Percentiles rank a stretch among this genome's conserved stretches.
Conservation (phyloP, 2,797 vertebrate genomes). For the Ara ararauna region DNA sequence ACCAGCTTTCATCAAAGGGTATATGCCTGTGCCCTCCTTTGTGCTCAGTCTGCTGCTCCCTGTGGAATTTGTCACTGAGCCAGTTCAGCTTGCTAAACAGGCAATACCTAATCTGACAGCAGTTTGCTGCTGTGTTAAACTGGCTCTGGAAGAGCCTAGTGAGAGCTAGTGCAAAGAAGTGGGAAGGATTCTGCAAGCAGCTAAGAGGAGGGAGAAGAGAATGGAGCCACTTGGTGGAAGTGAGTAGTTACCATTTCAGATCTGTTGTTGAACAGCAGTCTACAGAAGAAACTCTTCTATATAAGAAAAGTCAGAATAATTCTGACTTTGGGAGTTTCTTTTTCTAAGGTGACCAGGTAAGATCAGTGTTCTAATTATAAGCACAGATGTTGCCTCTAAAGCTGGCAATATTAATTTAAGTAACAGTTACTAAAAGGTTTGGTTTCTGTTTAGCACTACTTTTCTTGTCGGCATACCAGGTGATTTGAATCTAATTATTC, state of each 20-base stretch:
- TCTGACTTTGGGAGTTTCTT: not conserved
- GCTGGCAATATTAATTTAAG: not conserved
- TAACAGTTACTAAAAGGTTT: not conserved
- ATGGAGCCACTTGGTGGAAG: not conserved
- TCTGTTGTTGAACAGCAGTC: not conserved
- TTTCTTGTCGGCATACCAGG: not conserved
- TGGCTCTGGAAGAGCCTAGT: not conserved
- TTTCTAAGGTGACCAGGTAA: not conserved
- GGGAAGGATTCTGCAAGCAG: not conserved
- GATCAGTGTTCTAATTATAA: not conserved
- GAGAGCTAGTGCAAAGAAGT: not conserved
- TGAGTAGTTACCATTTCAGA: not conserved
- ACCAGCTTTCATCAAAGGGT: not conserved
- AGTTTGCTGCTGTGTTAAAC: not conserved
- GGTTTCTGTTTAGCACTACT: not conserved
- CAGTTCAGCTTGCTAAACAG: conserved; percentile 29
- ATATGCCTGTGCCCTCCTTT: not conserved
- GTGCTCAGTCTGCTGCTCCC: not conserved
- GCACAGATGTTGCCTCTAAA: not conserved
- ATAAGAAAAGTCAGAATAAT: not conserved
- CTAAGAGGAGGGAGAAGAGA: not conserved
- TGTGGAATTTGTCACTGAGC: conserved; percentile 15
- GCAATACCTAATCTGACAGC: conserved; percentile 19
- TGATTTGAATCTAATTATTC: not conserved
- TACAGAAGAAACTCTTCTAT: not conserved